phyloP scores from a whole-genome alignment of 2,888 invertebrate genomes.

The Galerucella calmariensis region DNA sequence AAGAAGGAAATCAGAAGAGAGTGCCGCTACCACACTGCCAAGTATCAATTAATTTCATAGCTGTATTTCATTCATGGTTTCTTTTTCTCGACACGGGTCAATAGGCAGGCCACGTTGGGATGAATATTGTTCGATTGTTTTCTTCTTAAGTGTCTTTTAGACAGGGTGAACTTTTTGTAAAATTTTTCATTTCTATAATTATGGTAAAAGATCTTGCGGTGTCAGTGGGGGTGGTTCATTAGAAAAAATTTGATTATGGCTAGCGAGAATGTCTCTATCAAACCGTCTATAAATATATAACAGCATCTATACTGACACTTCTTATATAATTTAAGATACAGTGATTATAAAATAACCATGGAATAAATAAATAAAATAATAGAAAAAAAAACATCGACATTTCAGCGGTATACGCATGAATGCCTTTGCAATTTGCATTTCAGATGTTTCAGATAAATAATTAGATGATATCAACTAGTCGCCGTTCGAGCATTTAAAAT shows the following conservation, averaged over 20 bases:
- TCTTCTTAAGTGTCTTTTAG: background rate
- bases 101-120: slow-evolving; percentile 19
- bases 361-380: slow-evolving; percentile 28
- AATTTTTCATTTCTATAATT: too few relatives aligned
- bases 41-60: slow-evolving; percentile 44
- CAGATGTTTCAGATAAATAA: slow-evolving; percentile 41
- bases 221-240: too few relatives aligned
- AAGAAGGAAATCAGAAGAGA: slow-evolving; percentile 58
- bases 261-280: too few relatives aligned
- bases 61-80: slow-evolving; percentile 38
- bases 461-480: slow-evolving; percentile 39
- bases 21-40: slow-evolving; percentile 46
- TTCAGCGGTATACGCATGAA: slow-evolving; percentile 31
- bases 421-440: slow-evolving; percentile 38
- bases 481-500: slow-evolving; percentile 38
- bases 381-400: slow-evolving; percentile 8
- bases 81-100: slow-evolving; percentile 41
- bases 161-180: too few relatives aligned
- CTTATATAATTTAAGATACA: slow-evolving; percentile 33
- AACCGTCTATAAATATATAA: too few relatives aligned
- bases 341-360: slow-evolving; percentile 26
- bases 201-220: too few relatives aligned
- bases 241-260: too few relatives aligned
- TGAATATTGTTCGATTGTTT: background rate
- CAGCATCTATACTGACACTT: background rate